These are phyloP conservation scores for Pao palembangensis DNA, from an alignment of 2,113 vertebrate genomes.

Conservation along the genomic window DNA sequence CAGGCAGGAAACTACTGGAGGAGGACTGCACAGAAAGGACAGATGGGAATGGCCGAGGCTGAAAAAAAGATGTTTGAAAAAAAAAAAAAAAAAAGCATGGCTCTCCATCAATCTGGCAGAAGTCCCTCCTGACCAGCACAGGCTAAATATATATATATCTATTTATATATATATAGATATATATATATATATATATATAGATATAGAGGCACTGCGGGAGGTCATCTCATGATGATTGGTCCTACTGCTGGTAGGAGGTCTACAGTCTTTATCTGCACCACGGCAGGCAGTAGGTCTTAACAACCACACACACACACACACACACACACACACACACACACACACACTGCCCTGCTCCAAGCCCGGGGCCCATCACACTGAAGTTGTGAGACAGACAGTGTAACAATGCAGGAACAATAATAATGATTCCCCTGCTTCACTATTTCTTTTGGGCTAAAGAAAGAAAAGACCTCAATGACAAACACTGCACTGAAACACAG, in stretches of 20 bases:
- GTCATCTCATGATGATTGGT: conserved; percentile 64
- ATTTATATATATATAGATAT: too few species aligned
- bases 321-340: conserved; percentile 1
- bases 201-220: conserved; percentile 46
- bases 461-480: conserved; percentile 45
- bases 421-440: conserved; percentile 16
- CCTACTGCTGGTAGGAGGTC: conserved; percentile 55
- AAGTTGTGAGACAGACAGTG: conserved; percentile 42
- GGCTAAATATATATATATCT: conserved; percentile 5
- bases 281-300: conserved; percentile 49
- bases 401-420: conserved; percentile 40
- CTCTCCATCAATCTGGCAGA: conserved; percentile 54
- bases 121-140: conserved; percentile 37
- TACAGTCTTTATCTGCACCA: conserved; percentile 61
- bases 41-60: conserved; percentile 8
- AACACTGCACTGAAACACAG: conserved; percentile 29
- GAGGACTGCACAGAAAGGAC: conserved; percentile 19
- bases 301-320: conserved; percentile 16
- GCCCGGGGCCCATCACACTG: conserved; percentile 35
- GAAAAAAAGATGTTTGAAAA: conserved; percentile 24
- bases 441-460: conserved; percentile 4
- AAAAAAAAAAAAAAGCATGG: conserved; percentile 53
- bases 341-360: conserved; percentile 34
- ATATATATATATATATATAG: too few species aligned
- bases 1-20: conserved; percentile 18